Evolutionary conservation across 2,797 vertebrate species (phyloP).

Genomic region (Chrysocyon brachyurus): DNA sequence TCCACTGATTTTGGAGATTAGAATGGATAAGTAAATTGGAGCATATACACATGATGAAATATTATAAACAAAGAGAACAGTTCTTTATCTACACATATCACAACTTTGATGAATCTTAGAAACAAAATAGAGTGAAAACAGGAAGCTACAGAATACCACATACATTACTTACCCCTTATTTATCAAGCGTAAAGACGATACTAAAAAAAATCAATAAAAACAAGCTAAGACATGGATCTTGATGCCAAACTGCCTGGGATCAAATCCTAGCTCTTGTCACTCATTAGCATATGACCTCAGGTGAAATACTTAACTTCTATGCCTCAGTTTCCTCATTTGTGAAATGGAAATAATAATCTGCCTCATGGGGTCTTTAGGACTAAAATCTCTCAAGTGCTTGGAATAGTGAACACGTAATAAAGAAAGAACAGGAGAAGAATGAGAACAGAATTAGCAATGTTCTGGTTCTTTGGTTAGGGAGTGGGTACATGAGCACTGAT

Average conservation of each 20-base stretch:
- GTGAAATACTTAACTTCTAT: neutral
- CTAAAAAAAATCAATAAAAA: neutral
- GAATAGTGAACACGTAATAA: neutral
- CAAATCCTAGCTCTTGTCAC: neutral
- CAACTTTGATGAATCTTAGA: neutral
- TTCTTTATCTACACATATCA: neutral
- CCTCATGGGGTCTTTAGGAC: neutral
- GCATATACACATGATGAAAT: neutral
- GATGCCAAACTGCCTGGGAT: neutral
- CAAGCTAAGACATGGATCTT: neutral
- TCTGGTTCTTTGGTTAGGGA: neutral
- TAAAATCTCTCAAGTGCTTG: neutral
- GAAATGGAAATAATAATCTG: neutral
- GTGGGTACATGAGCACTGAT: accelerated
- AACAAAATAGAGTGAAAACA: slow-evolving; percentile 30
- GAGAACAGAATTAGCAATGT: neutral
- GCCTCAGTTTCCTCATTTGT: slow-evolving; percentile 2
- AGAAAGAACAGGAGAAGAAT: neutral
- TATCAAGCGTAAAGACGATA: neutral
- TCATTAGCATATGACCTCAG: neutral
- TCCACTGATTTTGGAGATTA: neutral
- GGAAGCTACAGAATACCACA: neutral
- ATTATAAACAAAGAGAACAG: neutral
- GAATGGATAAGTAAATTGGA: neutral
- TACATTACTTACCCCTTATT: neutral